Conservation (phyloP, 2,797 vertebrate species). For the Muscicapa comitata region DNA sequence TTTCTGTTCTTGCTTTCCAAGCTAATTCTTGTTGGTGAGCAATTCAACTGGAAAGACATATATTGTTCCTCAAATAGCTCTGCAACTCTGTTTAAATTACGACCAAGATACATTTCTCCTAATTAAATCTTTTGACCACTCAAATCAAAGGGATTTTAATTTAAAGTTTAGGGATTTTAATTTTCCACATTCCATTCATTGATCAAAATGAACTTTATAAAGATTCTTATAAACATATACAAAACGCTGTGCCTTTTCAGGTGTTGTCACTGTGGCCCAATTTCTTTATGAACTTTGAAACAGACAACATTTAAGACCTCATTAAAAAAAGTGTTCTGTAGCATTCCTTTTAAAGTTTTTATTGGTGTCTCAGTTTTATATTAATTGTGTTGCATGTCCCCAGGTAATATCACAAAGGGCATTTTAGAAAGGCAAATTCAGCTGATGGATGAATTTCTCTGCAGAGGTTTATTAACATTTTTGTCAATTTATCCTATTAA, state of each 20-base stretch:
- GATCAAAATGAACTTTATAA: neutral
- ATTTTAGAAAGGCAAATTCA: slow-evolving; percentile 52
- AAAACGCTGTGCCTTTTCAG: neutral
- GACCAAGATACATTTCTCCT: neutral
- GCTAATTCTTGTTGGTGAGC: neutral
- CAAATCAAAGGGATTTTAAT: neutral
- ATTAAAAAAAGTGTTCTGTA: neutral
- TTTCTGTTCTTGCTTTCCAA: slow-evolving; percentile 12
- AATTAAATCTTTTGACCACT: neutral
- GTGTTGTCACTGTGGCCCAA: neutral
- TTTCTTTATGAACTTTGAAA: slow-evolving; percentile 13
- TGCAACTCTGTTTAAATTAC: neutral
- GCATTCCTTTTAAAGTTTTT: slow-evolving; percentile 18
- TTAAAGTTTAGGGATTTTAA: neutral
- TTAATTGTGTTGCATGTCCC: neutral
- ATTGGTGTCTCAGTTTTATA: neutral
- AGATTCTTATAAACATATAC: neutral
- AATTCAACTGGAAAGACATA: neutral
- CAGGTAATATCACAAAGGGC: slow-evolving; percentile 28
- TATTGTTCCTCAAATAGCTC: neutral
- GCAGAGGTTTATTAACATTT: slow-evolving; percentile 61
- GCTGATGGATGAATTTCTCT: slow-evolving; percentile 57
- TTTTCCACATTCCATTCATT: neutral
- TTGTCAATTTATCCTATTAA: slow-evolving; percentile 54
- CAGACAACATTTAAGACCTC: neutral